These are phyloP conservation scores for Brachionichthys hirsutus DNA, from an alignment of 2,113 vertebrate genomes.

Conservation along the genomic window DNA sequence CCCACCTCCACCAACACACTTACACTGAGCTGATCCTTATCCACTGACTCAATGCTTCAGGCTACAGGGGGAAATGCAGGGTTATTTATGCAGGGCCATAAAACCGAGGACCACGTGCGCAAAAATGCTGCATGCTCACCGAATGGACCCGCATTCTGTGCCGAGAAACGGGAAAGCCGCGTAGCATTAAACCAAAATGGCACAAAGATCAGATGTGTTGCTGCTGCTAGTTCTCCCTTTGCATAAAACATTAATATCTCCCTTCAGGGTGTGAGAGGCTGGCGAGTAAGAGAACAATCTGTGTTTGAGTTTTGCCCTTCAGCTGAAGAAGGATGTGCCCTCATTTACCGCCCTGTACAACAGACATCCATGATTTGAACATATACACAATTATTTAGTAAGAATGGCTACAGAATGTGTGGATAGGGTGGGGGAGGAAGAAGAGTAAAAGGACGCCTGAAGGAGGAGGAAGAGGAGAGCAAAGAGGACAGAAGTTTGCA, in stretches of 20 bases:
- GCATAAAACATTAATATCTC: constrained; percentile 11
- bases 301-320: constrained; percentile 6
- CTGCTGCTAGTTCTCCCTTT: background rate
- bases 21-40: constrained; percentile 67
- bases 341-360: constrained; percentile 26
- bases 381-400: background rate
- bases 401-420: background rate
- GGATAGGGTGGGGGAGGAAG: constrained; percentile 6
- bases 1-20: constrained; percentile 14
- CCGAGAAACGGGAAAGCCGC: background rate
- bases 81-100: constrained; percentile 43
- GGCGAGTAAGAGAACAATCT: background rate
- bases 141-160: background rate
- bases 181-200: background rate
- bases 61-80: constrained; percentile 20
- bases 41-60: constrained; percentile 40
- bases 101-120: constrained; percentile 33
- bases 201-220: constrained; percentile 20
- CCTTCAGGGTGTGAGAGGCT: background rate
- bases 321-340: constrained; percentile 20
- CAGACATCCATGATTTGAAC: constrained; percentile 47
- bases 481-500: background rate
- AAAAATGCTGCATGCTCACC: background rate
- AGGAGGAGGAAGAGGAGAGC: background rate
- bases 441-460: background rate